These are phyloP conservation scores for Zosterops lateralis DNA, from an alignment of 2,113 vertebrate genomes.

Conservation along the genomic window DNA sequence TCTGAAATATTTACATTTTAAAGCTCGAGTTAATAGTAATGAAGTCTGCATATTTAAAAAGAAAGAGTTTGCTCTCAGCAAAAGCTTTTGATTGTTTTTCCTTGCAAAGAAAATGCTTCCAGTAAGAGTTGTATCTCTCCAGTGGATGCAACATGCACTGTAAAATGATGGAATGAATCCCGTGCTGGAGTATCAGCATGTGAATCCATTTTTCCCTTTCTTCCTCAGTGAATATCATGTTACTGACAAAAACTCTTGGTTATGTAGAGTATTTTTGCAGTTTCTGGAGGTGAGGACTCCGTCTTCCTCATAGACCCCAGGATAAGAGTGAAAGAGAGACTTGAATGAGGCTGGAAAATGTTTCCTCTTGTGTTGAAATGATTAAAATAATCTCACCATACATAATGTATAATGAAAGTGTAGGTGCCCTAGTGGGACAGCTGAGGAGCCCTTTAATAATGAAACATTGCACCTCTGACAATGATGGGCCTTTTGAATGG, in stretches of 20 bases:
- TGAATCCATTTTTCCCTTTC: neutral
- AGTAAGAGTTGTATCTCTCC: neutral
- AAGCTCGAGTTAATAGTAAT: neutral
- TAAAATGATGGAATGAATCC: neutral
- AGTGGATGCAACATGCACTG: neutral
- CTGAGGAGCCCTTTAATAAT: neutral
- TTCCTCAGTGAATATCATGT: neutral
- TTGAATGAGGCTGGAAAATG: neutral
- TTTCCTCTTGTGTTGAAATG: neutral
- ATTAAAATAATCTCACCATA: neutral
- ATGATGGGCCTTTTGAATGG: neutral
- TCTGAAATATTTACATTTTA: neutral
- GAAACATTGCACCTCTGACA: neutral
- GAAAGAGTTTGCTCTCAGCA: neutral
- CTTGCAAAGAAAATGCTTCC: neutral
- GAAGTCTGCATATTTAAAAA: neutral
- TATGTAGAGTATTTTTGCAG: neutral
- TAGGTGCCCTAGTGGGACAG: neutral
- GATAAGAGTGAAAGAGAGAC: neutral
- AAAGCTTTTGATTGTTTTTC: neutral
- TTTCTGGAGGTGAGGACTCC: neutral
- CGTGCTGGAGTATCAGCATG: fast-evolving
- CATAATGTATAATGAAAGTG: neutral
- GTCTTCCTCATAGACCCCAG: neutral
- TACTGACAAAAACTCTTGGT: neutral